Conservation (phyloP, 30 jellyfish, hydroid and myxozoan species). For the Chrysaora quinquecirrha region DNA sequence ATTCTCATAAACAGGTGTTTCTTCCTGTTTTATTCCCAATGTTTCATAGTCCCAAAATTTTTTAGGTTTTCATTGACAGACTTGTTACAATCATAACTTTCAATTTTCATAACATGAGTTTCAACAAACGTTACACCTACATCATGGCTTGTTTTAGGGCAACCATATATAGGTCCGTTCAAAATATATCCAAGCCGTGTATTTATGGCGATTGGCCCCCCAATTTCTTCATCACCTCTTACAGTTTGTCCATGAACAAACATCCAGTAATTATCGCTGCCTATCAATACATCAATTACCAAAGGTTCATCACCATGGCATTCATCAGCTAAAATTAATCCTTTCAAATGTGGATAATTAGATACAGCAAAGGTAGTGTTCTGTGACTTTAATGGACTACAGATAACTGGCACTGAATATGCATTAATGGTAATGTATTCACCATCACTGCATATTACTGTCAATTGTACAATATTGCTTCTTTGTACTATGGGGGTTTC, state of each 20-base stretch:
- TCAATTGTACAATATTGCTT: not conserved
- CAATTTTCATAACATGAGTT: not conserved
- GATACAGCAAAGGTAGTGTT: constrained; percentile 6
- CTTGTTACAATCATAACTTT: not conserved
- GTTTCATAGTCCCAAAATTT: constrained; percentile 36
- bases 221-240: constrained; percentile 45
- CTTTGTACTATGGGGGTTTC: not conserved
- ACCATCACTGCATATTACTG: not conserved
- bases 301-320: not conserved
- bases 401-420: constrained; percentile 13
- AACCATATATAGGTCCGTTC: constrained; percentile 29
- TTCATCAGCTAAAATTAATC: constrained; percentile 16
- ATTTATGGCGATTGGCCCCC: constrained; percentile 34
- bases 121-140: not conserved
- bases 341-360: constrained; percentile 11
- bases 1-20: not conserved
- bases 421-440: constrained; percentile 5
- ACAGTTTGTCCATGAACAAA: constrained; percentile 12
- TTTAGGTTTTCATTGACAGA: not conserved
- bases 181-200: constrained; percentile 47
- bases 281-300: constrained; percentile 30
- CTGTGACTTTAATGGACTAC: constrained; percentile 23
- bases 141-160: not conserved
- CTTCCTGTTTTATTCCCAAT: constrained; percentile 15
- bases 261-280: constrained; percentile 16